These are phyloP conservation scores for Crotalus viridis DNA, from an alignment of 2,113 vertebrate genomes.

Conservation along the genomic window DNA sequence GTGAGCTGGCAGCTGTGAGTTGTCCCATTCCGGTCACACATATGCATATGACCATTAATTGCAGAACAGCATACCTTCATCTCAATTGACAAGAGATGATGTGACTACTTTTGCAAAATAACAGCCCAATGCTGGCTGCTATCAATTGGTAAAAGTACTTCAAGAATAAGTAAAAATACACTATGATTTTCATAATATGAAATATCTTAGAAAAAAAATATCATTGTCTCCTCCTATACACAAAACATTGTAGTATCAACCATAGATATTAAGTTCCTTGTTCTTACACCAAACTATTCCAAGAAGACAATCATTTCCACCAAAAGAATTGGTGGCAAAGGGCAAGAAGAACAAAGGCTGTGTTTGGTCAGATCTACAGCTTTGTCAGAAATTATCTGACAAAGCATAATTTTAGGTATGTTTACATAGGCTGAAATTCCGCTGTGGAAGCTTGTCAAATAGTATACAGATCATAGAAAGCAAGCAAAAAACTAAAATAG, in stretches of 20 bases:
- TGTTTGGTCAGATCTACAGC: constrained; percentile 17
- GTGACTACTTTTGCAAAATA: constrained; percentile 54
- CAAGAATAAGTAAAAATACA: constrained; percentile 26
- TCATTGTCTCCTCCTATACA: background rate
- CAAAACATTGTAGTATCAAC: background rate
- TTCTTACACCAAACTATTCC: background rate
- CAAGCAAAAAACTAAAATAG: background rate
- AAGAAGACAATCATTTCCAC: background rate
- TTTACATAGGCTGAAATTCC: background rate
- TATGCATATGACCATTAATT: constrained; percentile 2
- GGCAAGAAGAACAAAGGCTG: background rate
- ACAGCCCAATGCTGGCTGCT: constrained; percentile 27
- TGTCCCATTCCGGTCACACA: background rate
- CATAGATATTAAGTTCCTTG: background rate
- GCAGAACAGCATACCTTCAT: background rate
- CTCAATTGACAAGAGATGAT: constrained; percentile 33
- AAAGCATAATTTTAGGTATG: background rate
- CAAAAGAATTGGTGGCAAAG: background rate
- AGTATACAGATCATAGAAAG: background rate
- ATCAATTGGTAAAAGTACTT: background rate
- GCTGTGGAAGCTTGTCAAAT: background rate
- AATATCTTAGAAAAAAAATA: background rate
- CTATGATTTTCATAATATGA: constrained; percentile 34
- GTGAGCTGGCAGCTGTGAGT: background rate
- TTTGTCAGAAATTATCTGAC: constrained; percentile 32